Base-by-base conservation (phyloP, 2,888 invertebrate genomes). In the Andrena bicolor region DNA sequence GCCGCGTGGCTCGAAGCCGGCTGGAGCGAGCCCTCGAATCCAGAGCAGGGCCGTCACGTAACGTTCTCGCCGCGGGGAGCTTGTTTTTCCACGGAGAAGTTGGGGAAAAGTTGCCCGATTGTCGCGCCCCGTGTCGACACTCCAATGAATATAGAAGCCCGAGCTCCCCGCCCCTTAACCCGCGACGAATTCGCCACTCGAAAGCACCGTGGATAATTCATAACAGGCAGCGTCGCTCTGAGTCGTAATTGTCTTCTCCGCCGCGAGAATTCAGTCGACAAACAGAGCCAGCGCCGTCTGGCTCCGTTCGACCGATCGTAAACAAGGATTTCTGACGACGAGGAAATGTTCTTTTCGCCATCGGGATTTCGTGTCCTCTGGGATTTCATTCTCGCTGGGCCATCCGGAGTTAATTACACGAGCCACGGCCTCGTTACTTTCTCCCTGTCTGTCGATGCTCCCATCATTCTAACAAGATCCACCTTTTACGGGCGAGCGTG, bases 381-480 rank as follows among this genome's bases (percentile, higher is more conserved):
- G 16, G 7, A 48, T 70, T 70, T 28, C 8, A 49, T 20, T 30
- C 5, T 8, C 3, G 41, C 16, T 5, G 41, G 41, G 41, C 4
- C 16, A 5, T 1, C 20, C 56, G 26, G 8, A 20, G 23, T 69
- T 53, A 26, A 41, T 41, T 41, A 41, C 41, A 23, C 35, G 23
- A 53, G 32, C 35, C 13, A 32, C 16, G 32, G 49, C 35, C 32
- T n/a, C 53, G 7, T 23, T 26, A 30, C 51, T 26, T 35, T 26
- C 16, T 13, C 23, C 68, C 32, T 56, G 56, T 56, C 35, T n/a
- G 35, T 56, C 35, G 23, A 66, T 16, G 61, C 13, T 7, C 20
- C n/a, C 23, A 69, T 79, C 56, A 66, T 79, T 76, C 56, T 41
- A 70, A 70, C 78, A 58, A 30, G 49, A 49, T 64, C 32, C 23